Percentiles rank a stretch among this genome's conserved stretches.
Conservation (phyloP, 1,140 invertebrate genomes). For the Macrobrachium rosenbergii region DNA sequence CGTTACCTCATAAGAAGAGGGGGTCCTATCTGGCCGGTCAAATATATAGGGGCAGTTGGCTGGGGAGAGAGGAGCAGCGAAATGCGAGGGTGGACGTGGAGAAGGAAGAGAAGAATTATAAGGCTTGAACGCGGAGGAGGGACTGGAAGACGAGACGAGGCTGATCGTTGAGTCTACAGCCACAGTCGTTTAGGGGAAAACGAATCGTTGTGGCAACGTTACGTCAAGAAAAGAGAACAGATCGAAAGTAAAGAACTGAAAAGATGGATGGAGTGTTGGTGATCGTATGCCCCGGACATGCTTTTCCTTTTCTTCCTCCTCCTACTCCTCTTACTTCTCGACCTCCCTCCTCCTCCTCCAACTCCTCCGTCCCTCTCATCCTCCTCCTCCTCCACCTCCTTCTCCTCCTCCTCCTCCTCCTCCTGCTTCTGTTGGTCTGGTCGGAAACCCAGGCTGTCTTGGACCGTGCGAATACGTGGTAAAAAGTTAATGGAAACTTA, state of each 20-base stretch:
- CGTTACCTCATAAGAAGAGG: not conserved
- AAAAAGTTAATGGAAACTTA: constrained; percentile 66
- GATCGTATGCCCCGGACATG: not conserved
- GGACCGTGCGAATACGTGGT: constrained; percentile 63
- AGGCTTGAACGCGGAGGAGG: too few relatives aligned
- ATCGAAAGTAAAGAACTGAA: not conserved
- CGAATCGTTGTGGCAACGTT: not conserved
- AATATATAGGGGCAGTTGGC: not conserved
- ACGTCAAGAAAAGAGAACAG: not conserved
- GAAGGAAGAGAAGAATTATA: not conserved
- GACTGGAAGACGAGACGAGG: not conserved
- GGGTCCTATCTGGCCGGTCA: not conserved
- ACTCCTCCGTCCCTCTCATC: not conserved
- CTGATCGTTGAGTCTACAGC: not conserved
- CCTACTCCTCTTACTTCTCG: not conserved
- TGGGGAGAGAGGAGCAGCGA: not conserved
- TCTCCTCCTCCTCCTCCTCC: constrained; percentile 3
- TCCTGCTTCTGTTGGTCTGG: constrained; percentile 15
- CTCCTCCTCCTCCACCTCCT: not conserved
- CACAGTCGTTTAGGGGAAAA: not conserved
- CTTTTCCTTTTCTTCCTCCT: constrained; percentile 1
- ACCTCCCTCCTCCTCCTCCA: not conserved
- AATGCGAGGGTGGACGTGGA: not conserved
- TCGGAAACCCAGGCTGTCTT: constrained; percentile 55
- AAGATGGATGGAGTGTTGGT: constrained; percentile 26